Conservation (phyloP, 2,113 vertebrate genomes). For the Hypocryptadius cinnamomeus region DNA sequence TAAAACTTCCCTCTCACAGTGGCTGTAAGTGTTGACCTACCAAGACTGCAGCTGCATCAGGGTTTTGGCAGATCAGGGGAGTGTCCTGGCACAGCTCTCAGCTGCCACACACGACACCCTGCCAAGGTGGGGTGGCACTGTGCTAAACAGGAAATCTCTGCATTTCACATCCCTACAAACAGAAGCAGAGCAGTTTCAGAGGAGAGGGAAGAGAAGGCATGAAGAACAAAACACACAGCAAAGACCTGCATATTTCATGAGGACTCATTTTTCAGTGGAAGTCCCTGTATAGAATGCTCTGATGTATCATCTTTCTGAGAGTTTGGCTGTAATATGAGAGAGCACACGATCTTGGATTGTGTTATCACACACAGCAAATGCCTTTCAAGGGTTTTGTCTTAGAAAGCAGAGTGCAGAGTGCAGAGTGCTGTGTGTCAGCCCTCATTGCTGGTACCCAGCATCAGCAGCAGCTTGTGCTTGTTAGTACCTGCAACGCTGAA, state of each 20-base stretch:
- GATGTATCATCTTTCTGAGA: not conserved
- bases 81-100: conserved; percentile 7
- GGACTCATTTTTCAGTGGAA: not conserved
- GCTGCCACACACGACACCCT: not conserved
- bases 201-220: not conserved
- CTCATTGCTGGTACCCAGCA: not conserved
- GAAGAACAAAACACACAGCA: not conserved
- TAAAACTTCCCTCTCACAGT: not conserved
- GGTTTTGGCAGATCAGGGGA: conserved; percentile 41
- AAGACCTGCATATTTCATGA: not conserved
- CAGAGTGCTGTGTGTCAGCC: not conserved
- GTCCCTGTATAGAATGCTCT: not conserved
- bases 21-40: not conserved
- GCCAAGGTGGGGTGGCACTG: not conserved
- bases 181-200: not conserved
- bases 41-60: not conserved
- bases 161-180: not conserved
- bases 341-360: not conserved
- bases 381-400: not conserved
- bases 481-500: not conserved
- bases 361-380: not conserved
- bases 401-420: not conserved
- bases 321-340: not conserved
- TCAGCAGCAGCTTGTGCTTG: not conserved
- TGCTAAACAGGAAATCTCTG: not conserved